Conservation (phyloP, 2,797 vertebrate genomes). For the Psittacula echo region DNA sequence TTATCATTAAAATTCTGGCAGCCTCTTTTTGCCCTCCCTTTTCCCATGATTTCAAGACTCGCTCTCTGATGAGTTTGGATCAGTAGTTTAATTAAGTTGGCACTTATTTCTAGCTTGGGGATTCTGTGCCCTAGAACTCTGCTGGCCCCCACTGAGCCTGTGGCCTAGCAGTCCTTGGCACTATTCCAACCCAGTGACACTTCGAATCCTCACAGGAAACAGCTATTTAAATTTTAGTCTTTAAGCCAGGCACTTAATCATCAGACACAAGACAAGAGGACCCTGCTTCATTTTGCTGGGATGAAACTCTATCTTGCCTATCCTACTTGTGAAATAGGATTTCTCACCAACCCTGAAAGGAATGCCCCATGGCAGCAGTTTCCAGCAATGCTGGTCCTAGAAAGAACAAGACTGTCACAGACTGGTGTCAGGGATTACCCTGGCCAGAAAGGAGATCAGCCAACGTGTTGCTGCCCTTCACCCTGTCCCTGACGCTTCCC, state of each 20-base stretch:
- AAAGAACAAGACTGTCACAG: background rate
- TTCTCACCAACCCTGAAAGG: slow-evolving; percentile 19
- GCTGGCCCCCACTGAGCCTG: slow-evolving; percentile 16
- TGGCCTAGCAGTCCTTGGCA: slow-evolving; percentile 39
- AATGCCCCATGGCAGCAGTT: background rate
- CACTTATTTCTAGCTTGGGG: slow-evolving; percentile 48
- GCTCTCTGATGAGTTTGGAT: slow-evolving; percentile 27
- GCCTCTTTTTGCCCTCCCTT: slow-evolving; percentile 50
- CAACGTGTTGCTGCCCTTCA: background rate
- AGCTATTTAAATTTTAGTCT: slow-evolving; percentile 29
- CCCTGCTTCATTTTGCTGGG: background rate
- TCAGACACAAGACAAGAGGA: background rate
- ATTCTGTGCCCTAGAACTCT: slow-evolving; percentile 56
- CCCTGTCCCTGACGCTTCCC: background rate
- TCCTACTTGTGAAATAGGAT: background rate
- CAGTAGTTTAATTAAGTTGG: slow-evolving; percentile 69
- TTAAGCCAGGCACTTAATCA: slow-evolving; percentile 26
- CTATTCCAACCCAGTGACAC: slow-evolving; percentile 34
- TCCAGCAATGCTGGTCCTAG: background rate
- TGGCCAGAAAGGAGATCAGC: background rate
- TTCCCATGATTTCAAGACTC: slow-evolving; percentile 55
- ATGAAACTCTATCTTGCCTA: background rate
- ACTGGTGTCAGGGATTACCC: background rate
- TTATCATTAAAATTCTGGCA: slow-evolving; percentile 69
- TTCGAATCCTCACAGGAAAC: slow-evolving; percentile 44